These are phyloP conservation scores for Epinotia nisella DNA, from an alignment of 2,888 invertebrate species.

Conservation along the genomic window DNA sequence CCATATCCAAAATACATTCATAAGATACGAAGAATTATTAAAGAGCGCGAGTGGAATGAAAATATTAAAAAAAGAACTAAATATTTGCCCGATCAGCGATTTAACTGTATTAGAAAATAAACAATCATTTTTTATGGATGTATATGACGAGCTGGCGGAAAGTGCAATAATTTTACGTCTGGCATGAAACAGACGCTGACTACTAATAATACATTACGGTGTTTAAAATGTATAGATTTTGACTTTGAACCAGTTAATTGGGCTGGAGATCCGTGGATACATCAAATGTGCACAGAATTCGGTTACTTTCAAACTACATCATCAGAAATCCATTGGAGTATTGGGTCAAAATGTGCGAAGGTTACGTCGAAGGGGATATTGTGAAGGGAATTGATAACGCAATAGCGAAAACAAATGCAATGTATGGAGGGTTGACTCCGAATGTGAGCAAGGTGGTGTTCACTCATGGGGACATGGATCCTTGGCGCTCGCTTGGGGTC, in stretches of 20 bases:
- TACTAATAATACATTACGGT: not conserved
- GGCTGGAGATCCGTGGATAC: constrained; percentile 82
- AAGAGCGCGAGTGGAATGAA: not conserved
- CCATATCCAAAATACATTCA: not conserved
- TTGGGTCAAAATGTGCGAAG: constrained; percentile 60
- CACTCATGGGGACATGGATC: constrained; percentile 1
- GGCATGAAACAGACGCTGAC: not conserved
- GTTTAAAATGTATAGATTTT: not conserved
- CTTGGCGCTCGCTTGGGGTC: not conserved
- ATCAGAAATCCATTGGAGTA: constrained; percentile 74
- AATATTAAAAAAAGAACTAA: not conserved
- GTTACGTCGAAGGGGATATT: not conserved
- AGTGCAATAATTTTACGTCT: constrained; percentile 53
- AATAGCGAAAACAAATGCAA: not conserved
- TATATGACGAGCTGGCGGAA: constrained; percentile 59
- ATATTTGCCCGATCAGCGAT: constrained; percentile 49
- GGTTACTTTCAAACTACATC: constrained; percentile 89
- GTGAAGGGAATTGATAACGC: not conserved
- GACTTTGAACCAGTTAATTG: constrained; percentile 45
- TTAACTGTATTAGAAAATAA: constrained; percentile 64
- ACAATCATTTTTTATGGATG: constrained; percentile 65
- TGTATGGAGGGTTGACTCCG: not conserved
- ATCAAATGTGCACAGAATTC: constrained; percentile 91
- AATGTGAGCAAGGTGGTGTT: constrained; percentile 4
- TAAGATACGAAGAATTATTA: not conserved